phyloP scores from a whole-genome alignment of 2,888 invertebrate genomes.

The Apodemia zela region DNA sequence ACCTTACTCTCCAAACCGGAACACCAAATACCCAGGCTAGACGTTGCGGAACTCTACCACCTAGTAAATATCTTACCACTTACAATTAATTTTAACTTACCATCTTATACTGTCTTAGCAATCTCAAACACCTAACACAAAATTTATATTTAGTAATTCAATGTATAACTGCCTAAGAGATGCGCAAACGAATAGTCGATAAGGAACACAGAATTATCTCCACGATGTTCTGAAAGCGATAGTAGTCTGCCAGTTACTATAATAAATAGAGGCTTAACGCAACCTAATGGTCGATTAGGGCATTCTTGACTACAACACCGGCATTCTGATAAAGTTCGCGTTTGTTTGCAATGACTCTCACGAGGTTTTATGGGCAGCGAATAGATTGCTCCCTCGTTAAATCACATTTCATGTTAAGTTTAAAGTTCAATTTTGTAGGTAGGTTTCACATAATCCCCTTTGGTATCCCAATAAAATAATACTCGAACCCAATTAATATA shows the following conservation, averaged over 20 bases:
- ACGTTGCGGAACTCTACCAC: too few species aligned
- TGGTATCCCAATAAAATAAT: not conserved
- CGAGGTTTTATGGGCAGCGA: constrained; percentile 54
- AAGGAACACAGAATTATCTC: constrained; percentile 48
- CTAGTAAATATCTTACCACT: too few species aligned
- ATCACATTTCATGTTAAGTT: constrained; percentile 45
- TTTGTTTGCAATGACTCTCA: constrained; percentile 62
- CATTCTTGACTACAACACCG: constrained; percentile 41
- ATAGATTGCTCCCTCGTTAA: constrained; percentile 51
- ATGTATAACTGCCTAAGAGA: not conserved
- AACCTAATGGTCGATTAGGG: constrained; percentile 43
- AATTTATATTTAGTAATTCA: not conserved
- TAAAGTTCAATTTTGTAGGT: constrained; percentile 4
- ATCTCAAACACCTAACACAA: not conserved
- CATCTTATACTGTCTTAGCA: too few species aligned
- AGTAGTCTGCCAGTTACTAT: constrained; percentile 68
- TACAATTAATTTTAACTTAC: too few species aligned
- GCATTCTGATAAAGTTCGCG: constrained; percentile 70
- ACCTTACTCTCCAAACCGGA: too few species aligned
- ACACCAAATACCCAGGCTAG: too few species aligned
- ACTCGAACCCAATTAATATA: too few species aligned
- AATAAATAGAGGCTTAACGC: constrained; percentile 38
- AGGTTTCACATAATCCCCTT: not conserved
- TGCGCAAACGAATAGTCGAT: constrained; percentile 27
- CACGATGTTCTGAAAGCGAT: constrained; percentile 60